phyloP scores from a whole-genome alignment of 2,888 invertebrate genomes.

The Oligia latruncula region DNA sequence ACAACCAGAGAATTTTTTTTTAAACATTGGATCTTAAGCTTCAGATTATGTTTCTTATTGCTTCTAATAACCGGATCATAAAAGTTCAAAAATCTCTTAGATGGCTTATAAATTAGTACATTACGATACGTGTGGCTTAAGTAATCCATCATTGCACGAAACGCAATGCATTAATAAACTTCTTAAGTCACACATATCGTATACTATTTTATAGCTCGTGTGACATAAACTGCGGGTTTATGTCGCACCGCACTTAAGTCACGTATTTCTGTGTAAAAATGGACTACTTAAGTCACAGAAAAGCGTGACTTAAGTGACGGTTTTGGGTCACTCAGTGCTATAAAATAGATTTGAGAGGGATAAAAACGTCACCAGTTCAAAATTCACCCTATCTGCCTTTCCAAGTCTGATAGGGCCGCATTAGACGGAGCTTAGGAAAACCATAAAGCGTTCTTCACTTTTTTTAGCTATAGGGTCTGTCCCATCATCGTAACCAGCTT shows the following conservation, averaged over 20 bases:
- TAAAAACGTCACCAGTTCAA: background rate
- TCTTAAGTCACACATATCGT: too few relatives aligned
- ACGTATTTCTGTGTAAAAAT: too few relatives aligned
- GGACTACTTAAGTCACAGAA: too few relatives aligned
- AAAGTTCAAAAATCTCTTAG: background rate
- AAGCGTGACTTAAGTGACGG: too few relatives aligned
- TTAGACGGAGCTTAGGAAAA: background rate
- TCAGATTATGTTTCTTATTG: background rate
- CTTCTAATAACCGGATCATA: background rate
- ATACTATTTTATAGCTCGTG: too few relatives aligned
- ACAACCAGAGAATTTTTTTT: background rate
- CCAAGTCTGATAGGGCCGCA: background rate
- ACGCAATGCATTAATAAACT: too few relatives aligned
- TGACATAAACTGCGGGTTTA: too few relatives aligned
- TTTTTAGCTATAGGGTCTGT: background rate
- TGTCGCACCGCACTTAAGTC: too few relatives aligned
- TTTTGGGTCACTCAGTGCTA: too few relatives aligned
- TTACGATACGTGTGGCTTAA: too few relatives aligned
- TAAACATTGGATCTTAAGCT: background rate
- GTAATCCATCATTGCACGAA: too few relatives aligned
- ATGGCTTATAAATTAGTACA: background rate
- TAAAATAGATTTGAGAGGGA: background rate
- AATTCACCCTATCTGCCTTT: background rate
- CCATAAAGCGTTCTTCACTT: background rate
- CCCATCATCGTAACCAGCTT: background rate